Evolutionary conservation across 2,113 vertebrate species (phyloP).

Genomic region (Xenopus borealis): DNA sequence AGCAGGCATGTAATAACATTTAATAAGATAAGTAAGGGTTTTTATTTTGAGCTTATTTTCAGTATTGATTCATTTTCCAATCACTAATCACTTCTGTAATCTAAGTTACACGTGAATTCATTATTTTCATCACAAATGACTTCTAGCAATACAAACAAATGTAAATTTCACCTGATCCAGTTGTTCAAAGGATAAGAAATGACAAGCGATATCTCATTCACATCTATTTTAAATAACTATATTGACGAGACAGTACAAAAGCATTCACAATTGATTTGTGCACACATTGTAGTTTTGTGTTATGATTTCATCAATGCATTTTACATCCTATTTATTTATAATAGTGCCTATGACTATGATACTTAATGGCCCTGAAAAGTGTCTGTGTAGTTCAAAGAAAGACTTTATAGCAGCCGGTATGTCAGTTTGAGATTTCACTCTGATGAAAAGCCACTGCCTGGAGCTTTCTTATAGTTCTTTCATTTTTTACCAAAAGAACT

Average conservation of each 20-base stretch:
- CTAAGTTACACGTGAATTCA: no score
- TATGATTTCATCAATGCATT: neutral
- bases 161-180: no score
- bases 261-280: neutral
- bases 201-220: no score
- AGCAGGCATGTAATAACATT: no score
- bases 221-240: neutral
- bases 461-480: neutral
- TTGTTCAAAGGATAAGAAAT: no score
- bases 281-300: neutral
- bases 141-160: no score
- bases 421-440: neutral
- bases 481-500: neutral
- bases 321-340: slow-evolving; percentile 2
- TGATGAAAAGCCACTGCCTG: slow-evolving; percentile 2
- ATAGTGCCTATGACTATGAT: neutral
- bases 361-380: neutral
- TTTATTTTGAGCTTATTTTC: no score
- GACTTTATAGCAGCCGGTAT: neutral
- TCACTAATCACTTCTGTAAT: no score
- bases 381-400: neutral
- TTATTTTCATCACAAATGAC: no score
- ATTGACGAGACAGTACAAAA: neutral
- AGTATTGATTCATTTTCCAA: no score
- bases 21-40: no score